A percentile compares a stretch with the other conserved stretches of the same genome.
phyloP scores from a whole-genome alignment of 2,113 vertebrate species.

The Saguinus imperator region DNA sequence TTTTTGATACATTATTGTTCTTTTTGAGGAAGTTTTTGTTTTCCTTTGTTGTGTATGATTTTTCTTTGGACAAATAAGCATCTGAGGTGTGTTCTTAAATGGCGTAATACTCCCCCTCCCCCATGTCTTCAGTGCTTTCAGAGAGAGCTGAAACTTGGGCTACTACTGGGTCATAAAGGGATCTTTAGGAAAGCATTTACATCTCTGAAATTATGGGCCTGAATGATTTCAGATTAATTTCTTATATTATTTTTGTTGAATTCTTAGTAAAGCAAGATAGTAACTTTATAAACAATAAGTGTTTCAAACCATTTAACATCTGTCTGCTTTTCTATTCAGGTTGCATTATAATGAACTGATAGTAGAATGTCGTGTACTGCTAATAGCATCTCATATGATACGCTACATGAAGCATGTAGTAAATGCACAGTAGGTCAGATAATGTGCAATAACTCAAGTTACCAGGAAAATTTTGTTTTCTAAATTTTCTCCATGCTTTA shows the following conservation, averaged over 20 bases:
- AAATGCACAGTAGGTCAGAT: not conserved
- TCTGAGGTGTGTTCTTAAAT: not conserved
- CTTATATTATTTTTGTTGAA: not conserved
- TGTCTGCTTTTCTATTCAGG: not conserved
- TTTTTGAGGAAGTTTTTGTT: not conserved
- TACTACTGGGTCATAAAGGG: not conserved
- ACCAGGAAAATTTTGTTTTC: not conserved
- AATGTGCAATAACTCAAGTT: not conserved
- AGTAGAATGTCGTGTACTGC: not conserved
- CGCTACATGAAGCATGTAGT: not conserved
- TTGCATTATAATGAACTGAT: not conserved
- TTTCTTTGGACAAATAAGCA: conserved; percentile 10
- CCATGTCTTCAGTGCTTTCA: not conserved
- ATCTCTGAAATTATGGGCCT: not conserved
- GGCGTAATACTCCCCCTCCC: not conserved
- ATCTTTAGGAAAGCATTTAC: not conserved
- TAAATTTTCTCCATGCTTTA: not conserved
- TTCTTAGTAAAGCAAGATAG: conserved; percentile 36
- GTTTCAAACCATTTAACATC: not conserved
- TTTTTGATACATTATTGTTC: not conserved
- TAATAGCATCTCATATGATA: not conserved
- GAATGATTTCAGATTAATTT: not conserved
- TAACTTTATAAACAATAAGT: not conserved
- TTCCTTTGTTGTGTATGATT: not conserved
- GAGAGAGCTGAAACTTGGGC: not conserved